phyloP scores from a whole-genome alignment of 2,888 invertebrate genomes.

The Tipula confusa region DNA sequence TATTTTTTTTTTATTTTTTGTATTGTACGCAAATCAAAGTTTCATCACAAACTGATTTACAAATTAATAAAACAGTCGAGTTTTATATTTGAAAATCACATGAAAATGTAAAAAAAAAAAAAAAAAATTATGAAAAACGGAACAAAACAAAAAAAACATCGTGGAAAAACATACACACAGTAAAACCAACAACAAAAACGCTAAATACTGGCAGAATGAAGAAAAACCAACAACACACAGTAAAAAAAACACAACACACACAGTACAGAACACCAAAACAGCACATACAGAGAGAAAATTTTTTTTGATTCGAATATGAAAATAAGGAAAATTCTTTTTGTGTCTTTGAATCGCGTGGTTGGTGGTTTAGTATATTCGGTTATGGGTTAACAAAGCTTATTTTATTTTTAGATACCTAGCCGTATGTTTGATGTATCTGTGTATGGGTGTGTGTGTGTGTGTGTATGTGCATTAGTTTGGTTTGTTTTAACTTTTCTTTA shows the following conservation, averaged over 20 bases:
- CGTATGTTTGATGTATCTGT: not conserved
- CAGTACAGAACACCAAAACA: not conserved
- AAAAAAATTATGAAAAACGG: not conserved
- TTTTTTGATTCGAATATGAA: not conserved
- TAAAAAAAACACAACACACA: not conserved
- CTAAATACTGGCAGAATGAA: not conserved
- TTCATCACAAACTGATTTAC: slow-evolving; percentile 27
- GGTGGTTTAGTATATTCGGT: not conserved
- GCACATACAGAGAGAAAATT: not conserved
- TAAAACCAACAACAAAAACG: no score
- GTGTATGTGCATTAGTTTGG: not conserved
- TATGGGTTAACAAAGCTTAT: not conserved
- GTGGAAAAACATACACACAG: not conserved
- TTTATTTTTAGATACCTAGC: not conserved
- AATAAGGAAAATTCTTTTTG: not conserved
- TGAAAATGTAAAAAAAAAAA: not conserved
- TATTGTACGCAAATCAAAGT: slow-evolving; percentile 28
- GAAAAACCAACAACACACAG: not conserved
- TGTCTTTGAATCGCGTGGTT: slow-evolving; percentile 3
- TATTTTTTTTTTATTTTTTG: not conserved
- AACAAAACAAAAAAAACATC: not conserved
- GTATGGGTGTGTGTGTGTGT: not conserved
- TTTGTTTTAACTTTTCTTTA: not conserved
- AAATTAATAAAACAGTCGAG: slow-evolving; percentile 27
- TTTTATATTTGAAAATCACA: slow-evolving; percentile 26